A percentile compares a stretch with the other conserved stretches of the same genome.
phyloP scores from a whole-genome alignment of 2,113 vertebrate genomes.

The Limanda limanda region DNA sequence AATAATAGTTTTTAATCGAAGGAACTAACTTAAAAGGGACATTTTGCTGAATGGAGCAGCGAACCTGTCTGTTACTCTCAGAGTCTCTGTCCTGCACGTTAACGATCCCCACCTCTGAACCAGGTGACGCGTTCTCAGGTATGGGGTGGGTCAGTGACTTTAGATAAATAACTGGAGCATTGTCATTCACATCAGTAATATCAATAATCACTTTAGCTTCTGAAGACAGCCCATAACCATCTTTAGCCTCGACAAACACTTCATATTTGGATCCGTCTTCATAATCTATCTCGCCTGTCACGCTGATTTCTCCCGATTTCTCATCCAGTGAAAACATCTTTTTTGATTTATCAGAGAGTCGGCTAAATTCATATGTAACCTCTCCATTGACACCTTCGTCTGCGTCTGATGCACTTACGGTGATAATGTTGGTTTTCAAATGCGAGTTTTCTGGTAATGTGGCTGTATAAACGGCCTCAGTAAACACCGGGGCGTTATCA shows the following conservation, averaged over 20 bases:
- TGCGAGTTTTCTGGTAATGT: slow-evolving; percentile 61
- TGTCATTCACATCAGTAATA: slow-evolving; percentile 85
- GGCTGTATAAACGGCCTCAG: slow-evolving; percentile 57
- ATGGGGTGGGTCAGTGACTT: slow-evolving; percentile 77
- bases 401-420: slow-evolving; percentile 81
- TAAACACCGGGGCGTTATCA: slow-evolving; percentile 70
- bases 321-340: slow-evolving; percentile 47
- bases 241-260: slow-evolving; percentile 78
- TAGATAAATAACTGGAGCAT: slow-evolving; percentile 77
- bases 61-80: slow-evolving; percentile 61
- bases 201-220: slow-evolving; percentile 67
- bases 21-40: too few relatives aligned
- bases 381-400: slow-evolving; percentile 84
- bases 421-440: slow-evolving; percentile 51
- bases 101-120: slow-evolving; percentile 77
- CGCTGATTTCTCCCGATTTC: slow-evolving; percentile 50
- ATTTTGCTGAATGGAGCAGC: slow-evolving; percentile 57
- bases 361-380: slow-evolving; percentile 80
- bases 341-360: slow-evolving; percentile 46
- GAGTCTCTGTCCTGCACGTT: slow-evolving; percentile 75
- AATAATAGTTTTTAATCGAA: too few relatives aligned
- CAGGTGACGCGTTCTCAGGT: slow-evolving; percentile 71
- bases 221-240: slow-evolving; percentile 75
- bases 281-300: slow-evolving; percentile 56
- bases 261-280: slow-evolving; percentile 56